phyloP scores from a whole-genome alignment of 2,113 vertebrate species.

The Xiphophorus couchianus region DNA sequence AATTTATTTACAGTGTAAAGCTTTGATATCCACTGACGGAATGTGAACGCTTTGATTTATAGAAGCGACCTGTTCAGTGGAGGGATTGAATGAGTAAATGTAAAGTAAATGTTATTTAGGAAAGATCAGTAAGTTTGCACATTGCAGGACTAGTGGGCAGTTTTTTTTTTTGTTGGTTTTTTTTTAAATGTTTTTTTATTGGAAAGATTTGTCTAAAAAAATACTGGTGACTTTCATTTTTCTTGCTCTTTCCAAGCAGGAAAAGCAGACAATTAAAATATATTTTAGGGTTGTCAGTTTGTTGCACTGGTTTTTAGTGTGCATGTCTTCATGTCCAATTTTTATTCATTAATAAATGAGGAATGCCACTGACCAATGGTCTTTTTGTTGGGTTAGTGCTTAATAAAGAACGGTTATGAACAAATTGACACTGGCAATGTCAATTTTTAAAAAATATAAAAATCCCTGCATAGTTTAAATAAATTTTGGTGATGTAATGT shows the following conservation, averaged over 20 bases:
- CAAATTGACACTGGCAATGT: not conserved
- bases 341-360: conserved; percentile 88
- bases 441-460: fast-evolving
- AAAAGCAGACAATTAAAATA: conserved; percentile 89
- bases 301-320: conserved; percentile 99
- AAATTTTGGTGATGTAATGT: not conserved
- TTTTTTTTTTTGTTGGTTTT: conserved; percentile 72
- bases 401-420: not conserved
- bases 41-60: conserved; percentile 85
- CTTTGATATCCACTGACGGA: conserved; percentile 73
- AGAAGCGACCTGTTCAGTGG: conserved; percentile 77
- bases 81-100: conserved; percentile 61
- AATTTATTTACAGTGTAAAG: conserved; percentile 85
- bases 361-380: conserved; percentile 46
- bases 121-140: conserved; percentile 86
- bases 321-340: conserved; percentile 92
- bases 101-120: conserved; percentile 75
- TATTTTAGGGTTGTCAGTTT: conserved; percentile 85
- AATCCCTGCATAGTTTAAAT: not conserved
- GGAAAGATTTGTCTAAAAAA: conserved; percentile 79
- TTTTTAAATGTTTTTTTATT: conserved; percentile 50
- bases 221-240: conserved; percentile 79
- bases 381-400: not conserved
- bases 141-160: conserved; percentile 76
- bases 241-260: conserved; percentile 78